phyloP scores from a whole-genome alignment of 2,888 invertebrate genomes.

The Itoplectis maculator region DNA sequence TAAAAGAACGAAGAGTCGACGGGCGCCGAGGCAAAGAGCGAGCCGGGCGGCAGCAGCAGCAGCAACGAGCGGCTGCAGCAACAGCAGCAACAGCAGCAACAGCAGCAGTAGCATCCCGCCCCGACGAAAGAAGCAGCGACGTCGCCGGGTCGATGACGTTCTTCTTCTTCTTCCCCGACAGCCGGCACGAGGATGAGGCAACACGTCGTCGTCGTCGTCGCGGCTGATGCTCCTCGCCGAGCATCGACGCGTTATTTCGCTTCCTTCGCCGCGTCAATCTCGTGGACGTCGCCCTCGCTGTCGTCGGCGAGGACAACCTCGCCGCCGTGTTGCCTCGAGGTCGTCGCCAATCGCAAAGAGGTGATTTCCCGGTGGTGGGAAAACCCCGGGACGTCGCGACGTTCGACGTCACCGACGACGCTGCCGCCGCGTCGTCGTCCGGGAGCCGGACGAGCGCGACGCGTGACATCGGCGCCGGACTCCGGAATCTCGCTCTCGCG shows the following conservation, averaged over 20 bases:
- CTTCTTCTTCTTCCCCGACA: constrained; percentile 65
- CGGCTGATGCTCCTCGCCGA: constrained; percentile 58
- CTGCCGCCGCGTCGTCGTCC: not conserved
- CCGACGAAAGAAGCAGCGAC: constrained; percentile 54
- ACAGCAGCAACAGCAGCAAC: constrained; percentile 48
- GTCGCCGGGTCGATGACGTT: constrained; percentile 68
- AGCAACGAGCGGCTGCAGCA: constrained; percentile 31
- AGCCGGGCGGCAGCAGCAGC: constrained; percentile 18
- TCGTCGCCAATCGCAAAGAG: constrained; percentile 59
- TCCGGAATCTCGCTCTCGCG: not conserved
- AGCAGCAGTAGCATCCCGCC: constrained; percentile 54
- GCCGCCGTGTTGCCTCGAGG: constrained; percentile 36
- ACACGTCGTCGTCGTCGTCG: constrained; percentile 63
- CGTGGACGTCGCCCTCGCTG: not conserved
- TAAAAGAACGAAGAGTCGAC: constrained; percentile 57
- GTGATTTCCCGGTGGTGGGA: constrained; percentile 60
- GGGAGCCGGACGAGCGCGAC: not conserved
- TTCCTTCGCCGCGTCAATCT: not conserved
- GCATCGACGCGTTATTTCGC: constrained; percentile 43
- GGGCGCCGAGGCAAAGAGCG: constrained; percentile 40
- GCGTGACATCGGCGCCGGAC: not conserved
- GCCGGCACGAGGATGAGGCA: constrained; percentile 68
- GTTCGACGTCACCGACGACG: not conserved
- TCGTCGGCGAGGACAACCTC: constrained; percentile 24
- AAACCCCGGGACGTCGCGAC: constrained; percentile 7